Conservation (phyloP, 2,888 invertebrate genomes). For the Zygothrica quintamaculata region DNA sequence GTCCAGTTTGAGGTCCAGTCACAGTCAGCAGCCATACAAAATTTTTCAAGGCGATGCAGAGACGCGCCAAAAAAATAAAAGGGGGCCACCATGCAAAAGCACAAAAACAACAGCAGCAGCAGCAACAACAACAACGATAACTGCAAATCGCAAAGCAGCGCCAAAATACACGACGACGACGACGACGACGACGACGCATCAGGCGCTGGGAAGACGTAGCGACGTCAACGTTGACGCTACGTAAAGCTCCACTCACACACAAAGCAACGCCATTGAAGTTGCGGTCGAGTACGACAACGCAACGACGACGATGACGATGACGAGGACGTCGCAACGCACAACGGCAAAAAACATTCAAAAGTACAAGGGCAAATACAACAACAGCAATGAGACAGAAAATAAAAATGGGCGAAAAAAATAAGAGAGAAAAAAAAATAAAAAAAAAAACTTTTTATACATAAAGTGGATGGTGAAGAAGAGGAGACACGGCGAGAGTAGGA, state of each 20-base stretch:
- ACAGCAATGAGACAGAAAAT: constrained; percentile 66
- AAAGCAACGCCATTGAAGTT: constrained; percentile 72
- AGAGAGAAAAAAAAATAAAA: constrained; percentile 76
- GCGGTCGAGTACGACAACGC: constrained; percentile 58
- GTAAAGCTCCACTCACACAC: constrained; percentile 45
- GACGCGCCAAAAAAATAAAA: constrained; percentile 75
- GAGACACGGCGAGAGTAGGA: constrained; percentile 38
- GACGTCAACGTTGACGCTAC: constrained; percentile 70
- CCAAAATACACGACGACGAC: too few relatives aligned
- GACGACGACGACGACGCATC: constrained; percentile 44
- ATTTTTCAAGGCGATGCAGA: constrained; percentile 77
- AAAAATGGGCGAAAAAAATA: constrained; percentile 73
- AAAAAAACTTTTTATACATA: constrained; percentile 72
- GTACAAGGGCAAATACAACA: constrained; percentile 79
- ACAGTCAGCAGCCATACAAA: constrained; percentile 64
- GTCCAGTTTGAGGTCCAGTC: constrained; percentile 67
- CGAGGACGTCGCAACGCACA: constrained; percentile 51
- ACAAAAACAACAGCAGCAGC: constrained; percentile 33
- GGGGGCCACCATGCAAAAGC: constrained; percentile 57
- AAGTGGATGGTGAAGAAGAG: constrained; percentile 42
- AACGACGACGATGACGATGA: constrained; percentile 7
- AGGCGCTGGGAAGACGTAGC: constrained; percentile 65
- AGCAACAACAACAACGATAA: constrained; percentile 19
- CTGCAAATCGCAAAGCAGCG: constrained; percentile 25
- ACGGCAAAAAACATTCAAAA: constrained; percentile 65